Conservation (phyloP, 2,888 invertebrate genomes). For the Sarcophaga carnaria region DNA sequence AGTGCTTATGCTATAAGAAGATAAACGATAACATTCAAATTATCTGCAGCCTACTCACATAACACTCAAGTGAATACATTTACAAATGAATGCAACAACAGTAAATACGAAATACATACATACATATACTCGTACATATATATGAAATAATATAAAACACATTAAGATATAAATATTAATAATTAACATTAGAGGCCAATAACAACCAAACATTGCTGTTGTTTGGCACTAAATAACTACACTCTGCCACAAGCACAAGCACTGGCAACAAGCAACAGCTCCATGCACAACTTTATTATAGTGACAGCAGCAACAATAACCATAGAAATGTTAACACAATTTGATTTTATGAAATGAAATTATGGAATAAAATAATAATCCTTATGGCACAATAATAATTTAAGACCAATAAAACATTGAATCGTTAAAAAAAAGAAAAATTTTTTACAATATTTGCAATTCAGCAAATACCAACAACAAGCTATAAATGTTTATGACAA, state of each 20-base stretch:
- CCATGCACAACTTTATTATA: slow-evolving; percentile 2
- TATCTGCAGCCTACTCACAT: slow-evolving; percentile 47
- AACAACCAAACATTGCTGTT: slow-evolving; percentile 59
- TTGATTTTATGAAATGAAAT: background rate
- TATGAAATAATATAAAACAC: background rate
- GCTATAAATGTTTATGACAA: slow-evolving; percentile 35
- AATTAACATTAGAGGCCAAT: slow-evolving; percentile 57
- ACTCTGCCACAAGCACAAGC: slow-evolving; percentile 20
- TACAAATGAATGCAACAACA: slow-evolving; percentile 19
- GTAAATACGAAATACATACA: slow-evolving; percentile 15
- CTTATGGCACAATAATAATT: slow-evolving; percentile 39
- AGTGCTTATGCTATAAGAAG: slow-evolving; percentile 20
- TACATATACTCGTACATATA: background rate
- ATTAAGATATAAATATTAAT: slow-evolving; percentile 41
- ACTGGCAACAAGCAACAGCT: slow-evolving; percentile 15
- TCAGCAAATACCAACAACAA: slow-evolving; percentile 10
- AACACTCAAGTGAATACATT: background rate
- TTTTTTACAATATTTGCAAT: background rate
- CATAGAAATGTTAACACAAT: slow-evolving; percentile 7
- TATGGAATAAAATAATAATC: slow-evolving; percentile 21
- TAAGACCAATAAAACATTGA: slow-evolving; percentile 45
- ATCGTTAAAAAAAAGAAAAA: slow-evolving; percentile 16
- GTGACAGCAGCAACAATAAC: background rate
- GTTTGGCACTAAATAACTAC: slow-evolving; percentile 59
- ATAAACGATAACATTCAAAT: slow-evolving; percentile 54